A percentile compares a stretch with the other conserved stretches of the same genome.
Evolutionary conservation across 2,113 vertebrate species (phyloP).

Genomic region (Tapirus terrestris): DNA sequence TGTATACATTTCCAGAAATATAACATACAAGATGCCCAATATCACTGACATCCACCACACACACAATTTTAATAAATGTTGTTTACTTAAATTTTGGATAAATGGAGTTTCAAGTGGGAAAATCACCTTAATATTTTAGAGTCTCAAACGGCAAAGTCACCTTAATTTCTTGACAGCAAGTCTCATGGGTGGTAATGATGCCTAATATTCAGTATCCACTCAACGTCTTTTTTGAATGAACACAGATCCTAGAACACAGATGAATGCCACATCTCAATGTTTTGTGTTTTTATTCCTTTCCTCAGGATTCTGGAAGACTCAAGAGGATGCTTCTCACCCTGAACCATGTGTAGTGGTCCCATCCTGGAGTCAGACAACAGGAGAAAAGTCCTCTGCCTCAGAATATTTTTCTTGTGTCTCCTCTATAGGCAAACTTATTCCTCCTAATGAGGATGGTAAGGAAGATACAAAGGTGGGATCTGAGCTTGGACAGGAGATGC

Average conservation of each 20-base stretch:
- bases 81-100: background rate
- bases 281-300: background rate
- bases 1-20: background rate
- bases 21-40: background rate
- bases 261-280: background rate
- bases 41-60: background rate
- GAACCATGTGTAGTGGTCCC: background rate
- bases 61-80: background rate
- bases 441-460: background rate
- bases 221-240: background rate
- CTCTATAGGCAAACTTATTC: accelerated
- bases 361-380: accelerated
- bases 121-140: background rate
- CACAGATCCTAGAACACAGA: background rate
- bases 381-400: background rate
- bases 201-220: background rate
- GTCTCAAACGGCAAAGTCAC: background rate
- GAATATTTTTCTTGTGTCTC: background rate
- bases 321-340: accelerated
- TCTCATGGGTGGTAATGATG: background rate
- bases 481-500: background rate
- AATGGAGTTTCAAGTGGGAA: background rate
- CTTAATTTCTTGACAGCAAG: background rate
- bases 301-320: background rate
- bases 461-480: background rate